Base-by-base conservation (phyloP, 1,140 invertebrate genomes). In the Drosophila dunni region DNA sequence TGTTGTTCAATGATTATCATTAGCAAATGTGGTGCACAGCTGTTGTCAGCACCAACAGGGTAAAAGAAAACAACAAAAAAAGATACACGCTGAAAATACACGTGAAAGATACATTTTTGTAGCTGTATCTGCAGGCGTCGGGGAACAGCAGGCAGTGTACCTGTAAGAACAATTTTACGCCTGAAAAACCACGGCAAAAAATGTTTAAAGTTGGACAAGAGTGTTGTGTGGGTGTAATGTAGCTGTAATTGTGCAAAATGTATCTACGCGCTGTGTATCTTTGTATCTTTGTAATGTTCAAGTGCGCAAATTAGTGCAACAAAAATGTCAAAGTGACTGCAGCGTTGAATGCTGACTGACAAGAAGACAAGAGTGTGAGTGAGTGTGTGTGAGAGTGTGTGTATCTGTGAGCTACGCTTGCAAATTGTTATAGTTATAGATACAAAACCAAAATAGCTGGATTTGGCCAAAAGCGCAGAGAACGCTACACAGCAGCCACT, bases 391-490 rank as follows among this genome's bases (percentile, higher is more conserved):
- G 50, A 58, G 56, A 38, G 58, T 40, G 54, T 61, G 53, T 79
- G 78, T 82, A 82, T 76, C 71, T 69, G 63, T 61, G 11, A 65
- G 69, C 20, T 81, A 79, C 81, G 68, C 69, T 88, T 86, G 83
- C 83, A 89, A 88, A 83, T 88, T 83, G 80, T 77, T 88, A 68
- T 82, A 88, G 83, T 74, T 86, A 64, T 82, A 86, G 78, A 81
- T 79, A 88, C 79, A 86, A 65, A 57, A 62, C 69, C 56, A 78
- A 79, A 86, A 76, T 85, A 81, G 69, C 77, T 54, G 69, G 60
- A 77, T 76, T 81, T 73, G 38, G 73, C 58, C 38, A 62, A 36
- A 66, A 54, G 61, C 36, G 38, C 34, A 58, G 48, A 58, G 70
- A 73, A 65, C 66, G 56, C 58, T 42, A 9, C 46, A 42, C 62